Percentiles rank a stretch among this genome's conserved stretches.
These are phyloP conservation scores for Triops longicaudatus DNA, from an alignment of 1,140 invertebrate species.

Conservation along the genomic window DNA sequence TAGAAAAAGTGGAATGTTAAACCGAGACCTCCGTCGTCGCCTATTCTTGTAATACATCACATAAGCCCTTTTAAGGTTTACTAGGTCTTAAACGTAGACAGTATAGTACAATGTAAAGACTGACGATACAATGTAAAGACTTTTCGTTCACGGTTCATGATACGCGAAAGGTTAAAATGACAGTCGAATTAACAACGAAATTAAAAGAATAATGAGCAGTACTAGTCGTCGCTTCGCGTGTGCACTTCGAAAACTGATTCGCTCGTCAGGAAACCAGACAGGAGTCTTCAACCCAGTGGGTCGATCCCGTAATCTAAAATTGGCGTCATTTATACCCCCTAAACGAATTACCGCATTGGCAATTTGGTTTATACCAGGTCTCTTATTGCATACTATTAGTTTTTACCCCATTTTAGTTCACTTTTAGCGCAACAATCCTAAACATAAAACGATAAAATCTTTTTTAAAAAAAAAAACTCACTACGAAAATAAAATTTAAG, in stretches of 20 bases:
- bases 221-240: background rate
- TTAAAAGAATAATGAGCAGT: background rate
- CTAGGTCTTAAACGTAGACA: too few species aligned
- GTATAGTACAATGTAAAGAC: too few species aligned
- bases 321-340: background rate
- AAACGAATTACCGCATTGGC: background rate
- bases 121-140: too few species aligned
- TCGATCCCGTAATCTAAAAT: background rate
- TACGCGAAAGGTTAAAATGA: background rate
- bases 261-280: background rate
- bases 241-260: background rate
- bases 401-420: background rate
- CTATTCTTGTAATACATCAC: too few species aligned
- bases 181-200: background rate
- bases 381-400: background rate
- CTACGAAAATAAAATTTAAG: too few species aligned
- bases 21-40: background rate
- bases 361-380: background rate
- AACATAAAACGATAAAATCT: too few species aligned
- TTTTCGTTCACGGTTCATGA: background rate
- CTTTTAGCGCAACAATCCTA: background rate
- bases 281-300: background rate
- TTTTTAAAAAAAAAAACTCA: too few species aligned
- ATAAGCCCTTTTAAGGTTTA: too few species aligned
- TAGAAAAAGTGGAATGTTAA: background rate